A percentile compares a stretch with the other conserved stretches of the same genome.
Conservation (phyloP, 1,140 invertebrate genomes). For the Habropoda laboriosa region DNA sequence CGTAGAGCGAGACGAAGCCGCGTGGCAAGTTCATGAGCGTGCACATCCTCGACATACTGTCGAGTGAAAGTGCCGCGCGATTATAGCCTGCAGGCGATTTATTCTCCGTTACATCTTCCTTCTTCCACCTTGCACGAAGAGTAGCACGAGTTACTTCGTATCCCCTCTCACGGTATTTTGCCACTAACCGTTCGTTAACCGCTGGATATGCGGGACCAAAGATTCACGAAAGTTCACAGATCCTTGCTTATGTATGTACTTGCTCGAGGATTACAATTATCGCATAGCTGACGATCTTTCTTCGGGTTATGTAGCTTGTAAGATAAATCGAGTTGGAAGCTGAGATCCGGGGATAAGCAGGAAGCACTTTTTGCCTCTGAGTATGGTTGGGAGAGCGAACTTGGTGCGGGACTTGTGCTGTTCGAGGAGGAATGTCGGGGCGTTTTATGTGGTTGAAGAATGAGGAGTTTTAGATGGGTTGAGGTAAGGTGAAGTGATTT, state of each 20-base stretch:
- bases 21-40: conserved; percentile 71
- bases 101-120: conserved; percentile 45
- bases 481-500: too few species aligned
- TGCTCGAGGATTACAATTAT: neutral
- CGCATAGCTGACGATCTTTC: neutral
- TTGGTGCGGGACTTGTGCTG: too few species aligned
- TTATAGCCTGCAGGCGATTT: conserved; percentile 36
- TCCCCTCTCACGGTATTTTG: conserved; percentile 53
- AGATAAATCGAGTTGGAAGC: neutral
- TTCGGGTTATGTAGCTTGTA: neutral
- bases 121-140: conserved; percentile 9
- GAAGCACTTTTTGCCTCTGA: too few species aligned
- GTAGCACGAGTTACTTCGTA: neutral
- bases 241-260: neutral
- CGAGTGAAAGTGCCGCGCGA: conserved; percentile 72
- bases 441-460: too few species aligned
- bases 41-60: conserved; percentile 66
- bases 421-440: too few species aligned
- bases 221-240: neutral
- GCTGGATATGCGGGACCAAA: neutral
- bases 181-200: conserved; percentile 20
- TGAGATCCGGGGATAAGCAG: too few species aligned
- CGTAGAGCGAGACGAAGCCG: conserved; percentile 7
- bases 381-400: too few species aligned
- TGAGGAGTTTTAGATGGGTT: too few species aligned